A percentile compares a stretch with the other conserved stretches of the same genome.
Conservation (phyloP, 2,888 invertebrate genomes). For the Heteropelma amictum region DNA sequence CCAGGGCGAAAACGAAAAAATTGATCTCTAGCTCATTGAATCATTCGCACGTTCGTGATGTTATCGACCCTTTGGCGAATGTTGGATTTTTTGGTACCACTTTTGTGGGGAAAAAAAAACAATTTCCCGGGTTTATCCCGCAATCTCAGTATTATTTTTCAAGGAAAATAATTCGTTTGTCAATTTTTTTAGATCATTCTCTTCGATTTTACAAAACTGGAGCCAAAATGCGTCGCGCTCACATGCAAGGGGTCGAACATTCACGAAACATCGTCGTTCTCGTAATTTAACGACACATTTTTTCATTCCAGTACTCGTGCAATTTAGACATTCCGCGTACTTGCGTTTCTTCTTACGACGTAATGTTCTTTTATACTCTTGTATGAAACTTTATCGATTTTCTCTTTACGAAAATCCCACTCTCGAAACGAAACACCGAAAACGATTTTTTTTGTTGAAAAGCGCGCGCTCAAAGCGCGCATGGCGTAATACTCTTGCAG, state of each 20-base stretch:
- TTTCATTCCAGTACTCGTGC: conserved; percentile 73
- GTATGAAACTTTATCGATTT: conserved; percentile 52
- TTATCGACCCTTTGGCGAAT: too few relatives aligned
- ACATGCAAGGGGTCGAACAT: too few relatives aligned
- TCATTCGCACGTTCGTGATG: conserved; percentile 64
- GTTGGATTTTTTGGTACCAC: too few relatives aligned
- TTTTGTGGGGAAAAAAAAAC: too few relatives aligned
- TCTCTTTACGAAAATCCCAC: conserved; percentile 70
- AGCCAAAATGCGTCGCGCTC: too few relatives aligned
- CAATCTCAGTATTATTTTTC: too few relatives aligned
- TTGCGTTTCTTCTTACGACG: conserved; percentile 55
- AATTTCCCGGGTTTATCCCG: too few relatives aligned
- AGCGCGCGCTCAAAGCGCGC: conserved; percentile 67
- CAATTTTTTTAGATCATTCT: too few relatives aligned
- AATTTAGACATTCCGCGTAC: conserved; percentile 75
- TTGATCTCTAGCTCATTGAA: conserved; percentile 74
- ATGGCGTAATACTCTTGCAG: conserved; percentile 72
- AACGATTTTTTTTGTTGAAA: conserved; percentile 65
- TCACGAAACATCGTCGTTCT: too few relatives aligned
- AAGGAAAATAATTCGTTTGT: too few relatives aligned
- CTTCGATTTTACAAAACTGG: too few relatives aligned
- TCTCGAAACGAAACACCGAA: conserved; percentile 62
- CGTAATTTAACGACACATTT: conserved; percentile 68
- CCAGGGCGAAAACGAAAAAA: conserved; percentile 61
- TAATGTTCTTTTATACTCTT: conserved; percentile 5